Evolutionary conservation across 2,113 vertebrate species (phyloP), one percentile per base, ranked within the genome.

Genomic region (Synchiropus splendidus): DNA sequence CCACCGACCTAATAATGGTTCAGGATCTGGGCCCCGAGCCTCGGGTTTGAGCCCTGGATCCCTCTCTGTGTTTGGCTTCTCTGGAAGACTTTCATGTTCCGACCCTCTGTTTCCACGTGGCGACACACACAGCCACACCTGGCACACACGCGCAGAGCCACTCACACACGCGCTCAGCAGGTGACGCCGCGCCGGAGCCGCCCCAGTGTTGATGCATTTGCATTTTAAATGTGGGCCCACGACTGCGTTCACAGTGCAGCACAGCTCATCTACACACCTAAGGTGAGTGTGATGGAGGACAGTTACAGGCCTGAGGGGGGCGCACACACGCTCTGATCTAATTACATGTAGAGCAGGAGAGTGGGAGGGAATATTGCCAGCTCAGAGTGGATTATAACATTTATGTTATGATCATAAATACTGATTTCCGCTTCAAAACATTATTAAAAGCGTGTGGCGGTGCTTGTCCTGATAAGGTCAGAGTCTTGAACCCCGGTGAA

Each of bases 181-280:
- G 87, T 75, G 86, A 77, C 76, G 90, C 89, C 88, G 86, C 58
- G 59, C 82, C 75, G 77, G 87, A 89, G 90, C 89, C 88, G 31
- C 18, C 70, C 65, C 74, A 67, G 61, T 52, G 57, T 72, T 31
- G 48, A 54, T 45, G 41, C 74, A 90, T 94, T 92, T 87, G 83
- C 91, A 92, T 91, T 82, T 86, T 77, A 83, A 87, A 83, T 72
- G 58, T n/a, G n/a, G n/a, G n/a, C 31, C 65, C 67, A 48, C 65
- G 63, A 70, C 69, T 78, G 74, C 79, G 72, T 76, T 70, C 74
- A 64, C 71, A 66, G 68, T 68, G 61, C 59, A 75, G 60, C 12
- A 46, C 77, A 70, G 59, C 80, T 80, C 80, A 83, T 81, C 74
- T 83, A 79, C 80, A 82, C 78, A 81, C 77, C 79, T 81, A 70